Base-by-base conservation (phyloP, 2,888 invertebrate genomes). In the Spodoptera picta region DNA sequence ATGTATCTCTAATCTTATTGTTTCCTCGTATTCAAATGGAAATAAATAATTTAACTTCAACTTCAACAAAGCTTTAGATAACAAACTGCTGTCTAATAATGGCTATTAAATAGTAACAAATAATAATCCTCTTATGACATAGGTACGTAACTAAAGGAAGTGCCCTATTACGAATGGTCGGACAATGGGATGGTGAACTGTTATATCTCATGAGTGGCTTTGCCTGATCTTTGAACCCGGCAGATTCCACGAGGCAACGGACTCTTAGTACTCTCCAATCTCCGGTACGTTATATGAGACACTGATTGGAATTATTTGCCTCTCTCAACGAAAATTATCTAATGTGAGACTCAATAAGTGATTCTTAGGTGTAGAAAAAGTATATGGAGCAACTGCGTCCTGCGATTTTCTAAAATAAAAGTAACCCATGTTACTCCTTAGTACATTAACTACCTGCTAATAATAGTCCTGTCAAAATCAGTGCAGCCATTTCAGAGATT, bases 191-290 rank as follows among this genome's bases (percentile, higher is more conserved):
- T 27, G 49, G 52, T 31, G 50, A 54, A 19, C 19, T 53, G 36
- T 19, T 27, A 23, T 31, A 43, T 51, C 49, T 66, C 51, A 65
- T 31, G 46, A 58, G 12, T 57, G 10, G 41, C 56, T 65, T 24
- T 12, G 42, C 31, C 4, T 69, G 52, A 69, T 55, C 69, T 67
- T 69, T 67, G 60, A 48, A 67, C 69, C 69, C 47, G 19, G 11
- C 11, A 24, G 44, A 44, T 14, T 51, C 43, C 19, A 31, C n/a
- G 14, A 60, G 4, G 44, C 45, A 70, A 44, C 49, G 45, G 31
- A 36, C 31, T 9, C n/a, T 45, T 31, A 5, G n/a, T 42, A 24
- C 7, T 9, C 36, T 36, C 36, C 9, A 6, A 36, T 36, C 6
- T 36, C 36, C 47, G 43, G 27, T 65, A 36, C 10, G 10, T 11